These are phyloP conservation scores for Diadromus collaris DNA, from an alignment of 2,888 invertebrate species.

Conservation along the genomic window DNA sequence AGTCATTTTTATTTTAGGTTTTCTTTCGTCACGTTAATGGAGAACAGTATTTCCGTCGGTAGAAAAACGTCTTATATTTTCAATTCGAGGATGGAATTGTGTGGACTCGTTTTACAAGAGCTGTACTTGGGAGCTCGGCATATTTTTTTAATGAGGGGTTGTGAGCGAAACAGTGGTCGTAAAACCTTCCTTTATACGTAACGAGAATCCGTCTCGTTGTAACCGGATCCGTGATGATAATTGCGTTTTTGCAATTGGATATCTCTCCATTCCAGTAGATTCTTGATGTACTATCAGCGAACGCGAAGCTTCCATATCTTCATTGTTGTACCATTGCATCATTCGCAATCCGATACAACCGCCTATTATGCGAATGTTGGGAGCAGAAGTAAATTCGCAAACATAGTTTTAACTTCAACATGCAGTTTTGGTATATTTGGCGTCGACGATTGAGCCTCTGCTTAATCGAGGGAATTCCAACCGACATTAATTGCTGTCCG, in stretches of 20 bases:
- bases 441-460: constrained; percentile 12
- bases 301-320: background rate
- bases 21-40: background rate
- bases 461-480: constrained; percentile 28
- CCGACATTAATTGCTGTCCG: constrained; percentile 60
- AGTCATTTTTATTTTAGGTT: too few relatives aligned
- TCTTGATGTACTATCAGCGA: background rate
- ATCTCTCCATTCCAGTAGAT: background rate
- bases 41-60: background rate
- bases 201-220: constrained; percentile 19
- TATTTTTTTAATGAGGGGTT: constrained; percentile 1
- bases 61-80: background rate
- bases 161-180: constrained; percentile 1
- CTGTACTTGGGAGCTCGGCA: background rate
- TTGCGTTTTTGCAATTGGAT: background rate
- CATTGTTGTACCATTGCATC: background rate
- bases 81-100: background rate
- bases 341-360: background rate
- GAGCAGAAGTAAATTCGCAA: background rate
- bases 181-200: constrained; percentile 31
- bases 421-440: constrained; percentile 11
- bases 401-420: background rate
- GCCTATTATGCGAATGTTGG: background rate
- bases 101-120: background rate
- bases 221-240: background rate